These are phyloP conservation scores for Spinus olivaceus DNA, from an alignment of 2,797 vertebrate genomes.

Conservation along the genomic window DNA sequence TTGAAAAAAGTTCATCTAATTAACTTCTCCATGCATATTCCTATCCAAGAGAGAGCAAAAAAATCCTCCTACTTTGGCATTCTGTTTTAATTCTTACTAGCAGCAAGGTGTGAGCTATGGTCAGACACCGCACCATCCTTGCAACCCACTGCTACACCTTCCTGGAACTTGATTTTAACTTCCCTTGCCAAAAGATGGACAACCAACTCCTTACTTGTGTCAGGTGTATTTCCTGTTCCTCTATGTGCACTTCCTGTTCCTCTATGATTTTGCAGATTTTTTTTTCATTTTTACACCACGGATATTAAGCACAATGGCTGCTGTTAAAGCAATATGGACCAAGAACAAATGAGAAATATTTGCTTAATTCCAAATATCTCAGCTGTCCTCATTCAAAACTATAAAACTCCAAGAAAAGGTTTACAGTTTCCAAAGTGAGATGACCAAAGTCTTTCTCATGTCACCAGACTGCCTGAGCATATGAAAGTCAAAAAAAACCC, in stretches of 20 bases:
- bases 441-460: not conserved
- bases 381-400: not conserved
- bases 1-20: not conserved
- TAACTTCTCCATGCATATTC: not conserved
- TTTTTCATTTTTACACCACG: not conserved
- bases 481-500: accelerated
- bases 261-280: not conserved
- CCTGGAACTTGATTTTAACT: not conserved
- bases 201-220: not conserved
- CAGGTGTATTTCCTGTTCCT: not conserved
- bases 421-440: not conserved
- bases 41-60: not conserved
- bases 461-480: not conserved
- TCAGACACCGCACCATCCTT: not conserved
- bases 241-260: not conserved
- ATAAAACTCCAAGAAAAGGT: not conserved
- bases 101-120: not conserved
- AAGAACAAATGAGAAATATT: not conserved
- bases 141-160: not conserved
- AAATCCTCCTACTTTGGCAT: not conserved
- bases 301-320: not conserved
- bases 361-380: not conserved
- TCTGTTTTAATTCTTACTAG: not conserved
- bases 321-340: not conserved
- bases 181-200: not conserved